These are phyloP conservation scores for Tapirus terrestris DNA, from an alignment of 2,113 vertebrate genomes.

Conservation along the genomic window DNA sequence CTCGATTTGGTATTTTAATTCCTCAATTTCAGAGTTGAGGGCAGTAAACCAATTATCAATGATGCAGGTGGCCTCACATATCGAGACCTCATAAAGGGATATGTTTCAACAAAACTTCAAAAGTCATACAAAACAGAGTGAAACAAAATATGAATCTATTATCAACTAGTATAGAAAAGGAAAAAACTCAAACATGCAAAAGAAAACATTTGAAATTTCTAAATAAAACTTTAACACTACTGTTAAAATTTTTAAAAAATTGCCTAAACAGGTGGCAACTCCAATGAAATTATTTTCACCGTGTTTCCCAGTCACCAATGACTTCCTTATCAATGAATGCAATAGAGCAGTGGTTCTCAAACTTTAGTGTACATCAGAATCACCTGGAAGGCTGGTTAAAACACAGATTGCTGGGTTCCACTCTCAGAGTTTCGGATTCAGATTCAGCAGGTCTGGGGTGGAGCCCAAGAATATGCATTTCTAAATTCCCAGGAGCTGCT, in stretches of 20 bases:
- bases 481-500: background rate
- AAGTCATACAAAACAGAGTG: background rate
- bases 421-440: background rate
- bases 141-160: background rate
- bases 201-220: background rate
- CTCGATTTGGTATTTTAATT: background rate
- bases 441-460: background rate
- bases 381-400: background rate
- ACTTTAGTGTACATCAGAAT: accelerated
- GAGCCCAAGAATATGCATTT: background rate
- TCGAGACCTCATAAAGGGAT: background rate
- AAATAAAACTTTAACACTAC: background rate
- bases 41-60: background rate
- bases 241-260: background rate
- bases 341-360: background rate
- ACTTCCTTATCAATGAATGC: background rate
- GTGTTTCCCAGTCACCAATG: background rate
- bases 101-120: background rate
- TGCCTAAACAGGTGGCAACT: background rate
- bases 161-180: background rate
- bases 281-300: background rate
- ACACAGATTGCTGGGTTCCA: background rate
- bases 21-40: background rate
- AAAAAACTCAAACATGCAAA: background rate
- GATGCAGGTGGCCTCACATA: background rate